A percentile compares a stretch with the other conserved stretches of the same genome.
Conservation (phyloP, 2,113 vertebrate genomes). For the Atractosteus spatula region DNA sequence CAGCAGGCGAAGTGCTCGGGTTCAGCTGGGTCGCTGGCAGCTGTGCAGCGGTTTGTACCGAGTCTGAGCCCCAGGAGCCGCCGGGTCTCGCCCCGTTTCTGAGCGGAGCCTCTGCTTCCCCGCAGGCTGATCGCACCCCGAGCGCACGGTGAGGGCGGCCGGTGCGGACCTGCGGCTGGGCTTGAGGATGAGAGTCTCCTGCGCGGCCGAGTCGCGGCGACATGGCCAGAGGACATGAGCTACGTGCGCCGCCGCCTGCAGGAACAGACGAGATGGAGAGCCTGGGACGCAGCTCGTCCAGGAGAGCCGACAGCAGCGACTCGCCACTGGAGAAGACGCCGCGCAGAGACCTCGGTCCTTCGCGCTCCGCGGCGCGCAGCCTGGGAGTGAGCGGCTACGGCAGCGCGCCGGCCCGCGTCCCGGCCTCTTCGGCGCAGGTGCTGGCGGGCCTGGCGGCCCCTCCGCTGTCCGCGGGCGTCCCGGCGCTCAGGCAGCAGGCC, state of each 20-base stretch:
- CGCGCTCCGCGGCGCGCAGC: constrained; percentile 19
- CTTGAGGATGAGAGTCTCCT: constrained; percentile 7
- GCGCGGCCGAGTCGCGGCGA: constrained; percentile 42
- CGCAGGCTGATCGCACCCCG: too few species aligned
- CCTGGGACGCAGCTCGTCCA: constrained; percentile 50
- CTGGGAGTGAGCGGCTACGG: constrained; percentile 62
- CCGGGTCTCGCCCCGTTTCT: too few species aligned
- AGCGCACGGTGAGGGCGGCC: too few species aligned
- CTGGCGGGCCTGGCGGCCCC: constrained; percentile 53
- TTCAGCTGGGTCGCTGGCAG: too few species aligned
- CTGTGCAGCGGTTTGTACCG: too few species aligned
- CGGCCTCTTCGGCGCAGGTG: constrained; percentile 45
- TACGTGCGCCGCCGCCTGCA: constrained; percentile 60
- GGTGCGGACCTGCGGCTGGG: constrained; percentile 6
- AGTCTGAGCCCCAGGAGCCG: too few species aligned
- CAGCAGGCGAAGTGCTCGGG: too few species aligned
- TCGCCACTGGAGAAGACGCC: constrained; percentile 32
- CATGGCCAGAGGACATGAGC: constrained; percentile 69
- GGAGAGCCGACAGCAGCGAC: constrained; percentile 26
- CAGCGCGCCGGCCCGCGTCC: constrained; percentile 28
- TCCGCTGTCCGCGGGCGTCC: constrained; percentile 45
- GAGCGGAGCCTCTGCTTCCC: too few species aligned
- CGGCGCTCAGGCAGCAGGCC: constrained; percentile 42
- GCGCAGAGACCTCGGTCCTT: constrained; percentile 24
- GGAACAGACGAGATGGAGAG: constrained; percentile 70